A percentile compares a stretch with the other conserved stretches of the same genome.
phyloP scores from a whole-genome alignment of 2,888 invertebrate species.

The Dasypolia templi region DNA sequence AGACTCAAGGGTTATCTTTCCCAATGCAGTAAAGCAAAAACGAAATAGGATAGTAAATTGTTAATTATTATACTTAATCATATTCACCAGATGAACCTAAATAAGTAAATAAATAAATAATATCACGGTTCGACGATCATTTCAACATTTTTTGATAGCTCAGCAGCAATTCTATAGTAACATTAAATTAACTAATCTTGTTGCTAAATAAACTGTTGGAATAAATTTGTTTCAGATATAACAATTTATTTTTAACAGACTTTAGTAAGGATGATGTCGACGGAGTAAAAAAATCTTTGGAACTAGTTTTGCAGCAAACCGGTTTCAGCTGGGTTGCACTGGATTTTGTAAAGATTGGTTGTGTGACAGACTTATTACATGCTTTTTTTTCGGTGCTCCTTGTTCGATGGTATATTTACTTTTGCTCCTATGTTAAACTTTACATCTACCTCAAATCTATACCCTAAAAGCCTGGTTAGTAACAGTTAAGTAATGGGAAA shows the following conservation, averaged over 20 bases:
- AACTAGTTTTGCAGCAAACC: slow-evolving; percentile 31
- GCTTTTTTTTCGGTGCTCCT: not conserved
- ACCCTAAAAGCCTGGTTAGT: not conserved
- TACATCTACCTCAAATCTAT: not conserved
- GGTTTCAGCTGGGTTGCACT: slow-evolving; percentile 4
- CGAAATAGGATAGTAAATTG: slow-evolving; percentile 18
- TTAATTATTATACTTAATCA: slow-evolving; percentile 17
- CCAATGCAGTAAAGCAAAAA: slow-evolving; percentile 21
- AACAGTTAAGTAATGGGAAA: not conserved
- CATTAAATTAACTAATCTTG: slow-evolving; percentile 42
- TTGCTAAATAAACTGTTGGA: slow-evolving; percentile 50
- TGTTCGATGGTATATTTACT: not conserved
- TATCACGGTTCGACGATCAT: slow-evolving; percentile 36
- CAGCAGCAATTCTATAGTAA: slow-evolving; percentile 5
- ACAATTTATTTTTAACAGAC: slow-evolving; percentile 8
- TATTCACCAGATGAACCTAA: slow-evolving; percentile 23
- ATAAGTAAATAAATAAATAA: slow-evolving; percentile 39
- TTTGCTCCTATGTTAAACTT: not conserved
- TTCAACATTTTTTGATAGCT: slow-evolving; percentile 37
- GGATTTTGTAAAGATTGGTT: slow-evolving; percentile 13
- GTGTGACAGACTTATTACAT: not conserved
- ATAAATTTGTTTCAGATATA: slow-evolving; percentile 40
- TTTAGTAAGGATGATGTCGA: not conserved
- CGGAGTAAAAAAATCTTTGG: no score
- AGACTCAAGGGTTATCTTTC: not conserved